These are phyloP conservation scores for Intellagama lesueurii DNA, from an alignment of 2,797 vertebrate species.

Conservation along the genomic window DNA sequence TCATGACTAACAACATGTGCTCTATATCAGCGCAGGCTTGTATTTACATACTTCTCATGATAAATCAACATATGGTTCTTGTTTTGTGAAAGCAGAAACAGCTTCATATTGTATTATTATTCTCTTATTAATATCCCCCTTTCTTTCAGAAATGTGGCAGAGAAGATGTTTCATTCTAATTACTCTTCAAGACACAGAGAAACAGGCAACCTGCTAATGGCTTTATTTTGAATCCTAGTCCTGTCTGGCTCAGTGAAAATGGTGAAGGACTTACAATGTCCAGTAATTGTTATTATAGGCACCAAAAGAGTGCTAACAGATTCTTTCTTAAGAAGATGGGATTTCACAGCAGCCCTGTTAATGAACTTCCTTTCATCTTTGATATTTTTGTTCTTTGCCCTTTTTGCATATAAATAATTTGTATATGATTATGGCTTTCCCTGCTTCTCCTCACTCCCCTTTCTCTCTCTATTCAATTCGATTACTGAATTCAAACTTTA, in stretches of 20 bases:
- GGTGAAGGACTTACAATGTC: neutral
- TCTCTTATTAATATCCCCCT: constrained; percentile 36
- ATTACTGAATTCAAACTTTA: constrained; percentile 30
- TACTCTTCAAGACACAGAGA: constrained; percentile 5
- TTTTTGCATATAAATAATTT: neutral
- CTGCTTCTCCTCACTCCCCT: neutral
- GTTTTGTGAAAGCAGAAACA: constrained; percentile 46
- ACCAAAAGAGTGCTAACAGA: neutral
- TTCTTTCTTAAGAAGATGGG: neutral
- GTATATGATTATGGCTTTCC: neutral
- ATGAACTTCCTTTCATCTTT: constrained; percentile 2
- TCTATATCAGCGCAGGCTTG: constrained; percentile 55
- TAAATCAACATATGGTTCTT: constrained; percentile 70
- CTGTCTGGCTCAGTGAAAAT: neutral
- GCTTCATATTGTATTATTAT: constrained; percentile 41
- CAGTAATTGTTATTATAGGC: accelerated
- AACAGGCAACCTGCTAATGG: neutral
- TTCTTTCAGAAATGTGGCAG: constrained; percentile 47
- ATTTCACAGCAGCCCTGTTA: constrained; percentile 42
- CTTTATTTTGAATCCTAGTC: neutral
- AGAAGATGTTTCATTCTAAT: constrained; percentile 44
- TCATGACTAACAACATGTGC: constrained; percentile 61
- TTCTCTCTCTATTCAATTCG: constrained; percentile 16
- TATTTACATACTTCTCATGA: constrained; percentile 68
- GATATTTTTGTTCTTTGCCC: constrained; percentile 26